Evolutionary conservation across 2,113 vertebrate species (phyloP), one percentile per base, ranked within the genome.

Genomic region (Ctenodactylus gundi): DNA sequence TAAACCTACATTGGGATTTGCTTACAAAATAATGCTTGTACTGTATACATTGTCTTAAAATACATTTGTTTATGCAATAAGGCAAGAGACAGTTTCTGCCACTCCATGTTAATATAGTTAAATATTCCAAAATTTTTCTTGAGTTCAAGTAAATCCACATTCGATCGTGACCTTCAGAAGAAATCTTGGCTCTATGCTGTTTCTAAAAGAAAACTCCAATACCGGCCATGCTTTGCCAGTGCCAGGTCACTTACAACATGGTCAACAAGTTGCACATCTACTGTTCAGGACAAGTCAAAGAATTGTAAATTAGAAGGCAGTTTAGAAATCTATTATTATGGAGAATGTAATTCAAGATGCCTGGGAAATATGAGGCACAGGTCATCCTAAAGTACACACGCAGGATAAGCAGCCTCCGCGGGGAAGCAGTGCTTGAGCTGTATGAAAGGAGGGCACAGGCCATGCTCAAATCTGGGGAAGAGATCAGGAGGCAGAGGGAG

Each of bases 41-140:
- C 85, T 18, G 95, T 97, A 62, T 58, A 76, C 91, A 96, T 97
- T 96, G 92, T 94, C 92, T 97, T 96, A 75, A 92, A 85, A 55
- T 95, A 95, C 96, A 88, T 97, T 98, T 97, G 92, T 91, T 98
- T 96, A 97, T 97, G 65, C 84, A 95, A 23, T 76, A 97, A 97
- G 94, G 70, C 93, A 95, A 93, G 93, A 97, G 97, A 98, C 97
- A 97, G 95, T 96, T 97, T 97, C 94, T 93, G 90, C 95, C 97
- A 88, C 91, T 96, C 97, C 97, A 46, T 95, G 96, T 97, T 97
- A 97, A 94, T 94, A 96, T 94, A 97, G 83, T 97, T 96, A 98
- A 97, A 97, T 89, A 94, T 97, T 98, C 93, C 94, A 94, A 92
- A 96, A 96, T 58, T 91, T 97, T 97, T 96, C 96, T 53, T 65